Conservation (phyloP, 2,888 invertebrate species). For the Macrophya annulata region DNA sequence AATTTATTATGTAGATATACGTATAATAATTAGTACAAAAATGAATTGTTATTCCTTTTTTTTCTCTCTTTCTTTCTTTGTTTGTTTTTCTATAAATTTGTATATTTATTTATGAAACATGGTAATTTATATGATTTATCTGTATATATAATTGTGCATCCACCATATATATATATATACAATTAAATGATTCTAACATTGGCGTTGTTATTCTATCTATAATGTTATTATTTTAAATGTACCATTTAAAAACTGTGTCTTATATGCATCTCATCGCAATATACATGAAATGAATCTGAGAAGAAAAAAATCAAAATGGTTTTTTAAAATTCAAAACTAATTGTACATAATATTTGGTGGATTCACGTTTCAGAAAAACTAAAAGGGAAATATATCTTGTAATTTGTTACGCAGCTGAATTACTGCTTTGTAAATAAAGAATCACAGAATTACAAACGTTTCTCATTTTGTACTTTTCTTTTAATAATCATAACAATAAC, state of each 20-base stretch:
- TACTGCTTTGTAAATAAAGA: constrained; percentile 63
- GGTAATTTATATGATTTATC: constrained; percentile 65
- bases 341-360: constrained; percentile 58
- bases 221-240: not conserved
- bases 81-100: constrained; percentile 69
- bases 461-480: not conserved
- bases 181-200: not conserved
- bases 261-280: not conserved
- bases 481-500: not conserved
- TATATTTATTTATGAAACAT: constrained; percentile 66
- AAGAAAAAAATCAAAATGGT: too few species aligned
- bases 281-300: not conserved
- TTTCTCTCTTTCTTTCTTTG: not conserved
- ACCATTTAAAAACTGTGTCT: not conserved
- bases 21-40: constrained; percentile 48
- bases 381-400: constrained; percentile 58
- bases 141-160: constrained; percentile 61
- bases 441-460: constrained; percentile 29
- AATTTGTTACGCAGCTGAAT: constrained; percentile 61
- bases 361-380: constrained; percentile 56
- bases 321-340: not conserved
- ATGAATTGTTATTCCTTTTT: constrained; percentile 18
- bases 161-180: constrained; percentile 40
- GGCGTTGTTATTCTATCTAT: not conserved
- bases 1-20: constrained; percentile 67